These are phyloP conservation scores for Timema podura DNA, from an alignment of 2,888 invertebrate genomes.

Conservation along the genomic window DNA sequence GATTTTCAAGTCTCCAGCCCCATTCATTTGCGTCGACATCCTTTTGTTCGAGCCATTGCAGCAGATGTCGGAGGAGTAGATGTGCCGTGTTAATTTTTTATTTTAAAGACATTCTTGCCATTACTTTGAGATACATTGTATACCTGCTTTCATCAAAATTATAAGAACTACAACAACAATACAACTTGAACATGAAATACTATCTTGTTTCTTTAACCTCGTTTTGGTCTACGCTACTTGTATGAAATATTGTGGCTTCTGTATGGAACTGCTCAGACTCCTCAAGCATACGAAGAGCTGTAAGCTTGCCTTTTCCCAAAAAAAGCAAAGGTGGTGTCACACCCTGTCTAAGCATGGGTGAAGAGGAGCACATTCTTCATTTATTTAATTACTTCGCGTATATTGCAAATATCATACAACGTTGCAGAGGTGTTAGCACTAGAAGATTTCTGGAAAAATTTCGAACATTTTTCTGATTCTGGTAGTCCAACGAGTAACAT, in stretches of 20 bases:
- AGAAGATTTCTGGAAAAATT: neutral
- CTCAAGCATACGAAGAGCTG: neutral
- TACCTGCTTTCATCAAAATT: too few relatives aligned
- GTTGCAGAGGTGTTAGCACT: neutral
- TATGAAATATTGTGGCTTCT: neutral
- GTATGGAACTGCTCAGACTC: neutral
- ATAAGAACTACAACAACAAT: neutral
- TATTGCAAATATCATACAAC: constrained; percentile 7
- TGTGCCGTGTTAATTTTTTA: neutral
- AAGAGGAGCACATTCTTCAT: neutral
- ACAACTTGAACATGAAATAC: neutral
- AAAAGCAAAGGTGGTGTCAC: neutral
- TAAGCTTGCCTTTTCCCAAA: neutral
- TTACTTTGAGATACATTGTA: neutral
- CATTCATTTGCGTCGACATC: neutral
- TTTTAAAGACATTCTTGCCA: constrained; percentile 2
- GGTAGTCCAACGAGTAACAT: too few relatives aligned
- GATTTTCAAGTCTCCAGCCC: neutral
- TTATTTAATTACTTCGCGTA: neutral
- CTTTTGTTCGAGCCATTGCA: neutral
- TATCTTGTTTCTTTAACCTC: constrained; percentile 2
- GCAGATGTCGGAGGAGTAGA: neutral
- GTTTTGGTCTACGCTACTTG: neutral
- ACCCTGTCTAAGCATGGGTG: neutral
- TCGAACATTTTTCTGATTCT: neutral